These are phyloP conservation scores for Cecidostiba fungosa DNA, from an alignment of 2,888 invertebrate species.

Conservation along the genomic window DNA sequence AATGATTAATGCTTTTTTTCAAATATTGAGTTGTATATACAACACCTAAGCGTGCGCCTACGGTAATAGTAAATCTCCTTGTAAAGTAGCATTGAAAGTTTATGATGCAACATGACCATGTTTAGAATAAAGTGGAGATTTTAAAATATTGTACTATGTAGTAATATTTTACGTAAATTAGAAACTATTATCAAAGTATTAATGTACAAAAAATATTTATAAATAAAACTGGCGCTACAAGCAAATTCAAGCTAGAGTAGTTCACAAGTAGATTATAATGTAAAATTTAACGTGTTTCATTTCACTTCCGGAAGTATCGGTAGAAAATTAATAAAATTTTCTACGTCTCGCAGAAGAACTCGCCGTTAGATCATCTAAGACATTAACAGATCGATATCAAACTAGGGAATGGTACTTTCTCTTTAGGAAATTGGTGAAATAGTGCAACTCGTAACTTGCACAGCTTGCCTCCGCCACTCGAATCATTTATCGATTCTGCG, in stretches of 20 bases:
- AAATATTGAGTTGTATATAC: background rate
- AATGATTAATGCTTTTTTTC: background rate
- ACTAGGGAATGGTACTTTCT: constrained; percentile 57
- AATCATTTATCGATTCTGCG: constrained; percentile 57
- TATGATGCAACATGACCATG: background rate
- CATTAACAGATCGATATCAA: constrained; percentile 55
- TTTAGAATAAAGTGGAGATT: background rate
- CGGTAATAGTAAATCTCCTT: background rate
- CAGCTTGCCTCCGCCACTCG: constrained; percentile 37
- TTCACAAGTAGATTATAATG: background rate
- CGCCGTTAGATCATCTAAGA: constrained; percentile 55
- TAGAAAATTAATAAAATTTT: constrained; percentile 14
- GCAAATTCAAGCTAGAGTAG: background rate
- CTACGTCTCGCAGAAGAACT: constrained; percentile 31
- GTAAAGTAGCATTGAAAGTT: background rate
- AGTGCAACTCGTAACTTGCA: constrained; percentile 50
- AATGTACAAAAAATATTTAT: background rate
- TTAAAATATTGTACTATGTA: no score
- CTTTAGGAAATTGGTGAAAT: constrained; percentile 58
- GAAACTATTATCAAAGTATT: background rate
- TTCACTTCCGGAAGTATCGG: background rate
- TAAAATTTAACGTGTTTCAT: background rate
- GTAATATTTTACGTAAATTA: no score
- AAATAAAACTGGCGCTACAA: background rate
- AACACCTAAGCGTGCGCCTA: background rate